phyloP scores from a whole-genome alignment of 2,797 vertebrate species.

The Pteronotus mesoamericanus region DNA sequence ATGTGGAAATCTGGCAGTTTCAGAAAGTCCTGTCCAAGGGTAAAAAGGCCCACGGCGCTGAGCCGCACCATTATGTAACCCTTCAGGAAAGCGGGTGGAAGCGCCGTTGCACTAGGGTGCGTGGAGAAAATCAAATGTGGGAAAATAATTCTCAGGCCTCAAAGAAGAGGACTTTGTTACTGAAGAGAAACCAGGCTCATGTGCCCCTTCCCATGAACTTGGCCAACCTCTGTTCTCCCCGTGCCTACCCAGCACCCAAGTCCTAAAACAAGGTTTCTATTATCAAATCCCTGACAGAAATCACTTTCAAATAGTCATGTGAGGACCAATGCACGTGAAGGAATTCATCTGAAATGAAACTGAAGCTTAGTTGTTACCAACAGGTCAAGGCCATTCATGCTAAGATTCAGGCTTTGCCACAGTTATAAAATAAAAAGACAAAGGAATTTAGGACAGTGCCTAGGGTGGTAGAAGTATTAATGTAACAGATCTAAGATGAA shows the following conservation, averaged over 20 bases:
- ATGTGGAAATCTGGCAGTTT: constrained; percentile 32
- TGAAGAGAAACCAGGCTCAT: background rate
- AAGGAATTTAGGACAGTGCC: background rate
- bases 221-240: background rate
- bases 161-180: background rate
- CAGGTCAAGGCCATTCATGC: background rate
- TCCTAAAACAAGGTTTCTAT: background rate
- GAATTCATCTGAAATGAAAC: background rate
- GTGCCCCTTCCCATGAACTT: background rate
- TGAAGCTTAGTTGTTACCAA: background rate
- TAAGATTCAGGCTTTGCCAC: background rate
- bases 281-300: background rate
- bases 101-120: rapidly evolving
- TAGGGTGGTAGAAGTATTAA: background rate
- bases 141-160: background rate
- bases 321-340: background rate
- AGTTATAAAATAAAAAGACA: background rate
- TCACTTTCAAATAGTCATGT: background rate
- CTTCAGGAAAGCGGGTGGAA: background rate
- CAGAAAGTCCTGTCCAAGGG: background rate
- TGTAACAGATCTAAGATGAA: background rate
- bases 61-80: background rate
- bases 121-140: background rate
- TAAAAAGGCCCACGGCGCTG: background rate
- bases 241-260: background rate